Base-by-base conservation (phyloP, 2,797 vertebrate species). In the Hippocampus kuda region DNA sequence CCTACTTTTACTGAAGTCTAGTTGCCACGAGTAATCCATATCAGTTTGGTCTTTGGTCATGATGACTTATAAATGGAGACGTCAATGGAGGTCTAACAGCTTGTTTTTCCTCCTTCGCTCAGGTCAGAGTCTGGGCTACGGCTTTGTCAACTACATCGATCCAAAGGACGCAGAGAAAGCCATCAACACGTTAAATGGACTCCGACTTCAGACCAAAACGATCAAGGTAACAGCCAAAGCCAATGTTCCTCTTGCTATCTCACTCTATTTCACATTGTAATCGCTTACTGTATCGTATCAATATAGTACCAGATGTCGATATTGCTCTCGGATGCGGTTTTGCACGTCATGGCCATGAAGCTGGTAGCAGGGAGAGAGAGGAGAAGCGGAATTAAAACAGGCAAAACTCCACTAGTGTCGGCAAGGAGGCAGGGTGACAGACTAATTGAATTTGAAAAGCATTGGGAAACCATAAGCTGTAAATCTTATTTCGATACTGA, bases 131-230 rank as follows among this genome's bases (percentile, higher is more conserved):
- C 91, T 98, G 89, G 97, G 97, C 78, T 99, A 98, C 62, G 97
- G 97, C 65, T 99, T 99, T 89, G 97, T 99, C 87, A 99, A 99
- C 91, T 99, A 99, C 63, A 92, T 95, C 78, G 97, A 98, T 71
- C 93, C 95, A 71, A 99, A 99, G 91, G 96, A 98, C 85, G 97
- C 97, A 15, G 97, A 98, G 85, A 99, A 99, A 90, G 97, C 97
- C 83, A 98, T 99, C 90, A 98, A 96, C 89, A 99, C 97, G 12
- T 91, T 99, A 89, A 99, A 97, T 81, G 97, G 95, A 90, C 90
- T 99, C 86, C 93, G 97, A 92, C 95, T 99, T 88, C 97, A 99
- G 88, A 99, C 97, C 83, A 99, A 99, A 93, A 99, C 97, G 73
- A 99, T 99, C 88, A 99, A 99, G 93, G 97, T 99, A 94, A 87